These are phyloP conservation scores for Chalcis sispes DNA, from an alignment of 2,888 invertebrate genomes.

Conservation along the genomic window DNA sequence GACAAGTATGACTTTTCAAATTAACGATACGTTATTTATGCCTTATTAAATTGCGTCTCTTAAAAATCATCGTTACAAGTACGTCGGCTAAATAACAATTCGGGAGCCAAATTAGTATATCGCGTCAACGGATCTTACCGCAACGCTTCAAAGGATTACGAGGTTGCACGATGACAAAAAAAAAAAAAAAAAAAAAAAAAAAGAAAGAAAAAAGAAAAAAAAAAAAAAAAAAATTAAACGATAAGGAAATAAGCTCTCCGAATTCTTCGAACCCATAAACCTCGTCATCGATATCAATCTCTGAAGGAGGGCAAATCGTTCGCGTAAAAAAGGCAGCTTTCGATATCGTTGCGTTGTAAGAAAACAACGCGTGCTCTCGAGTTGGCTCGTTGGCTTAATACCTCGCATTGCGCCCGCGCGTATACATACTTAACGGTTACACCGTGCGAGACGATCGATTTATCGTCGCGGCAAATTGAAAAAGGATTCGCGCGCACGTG, in stretches of 20 bases:
- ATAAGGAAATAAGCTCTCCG: not conserved
- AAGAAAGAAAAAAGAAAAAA: too few species aligned
- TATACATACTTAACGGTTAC: slow-evolving; percentile 34
- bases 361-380: not conserved
- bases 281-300: slow-evolving; percentile 41
- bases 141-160: too few species aligned
- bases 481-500: slow-evolving; percentile 11
- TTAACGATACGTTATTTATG: too few species aligned
- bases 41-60: too few species aligned
- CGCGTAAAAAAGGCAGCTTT: too few species aligned
- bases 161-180: too few species aligned
- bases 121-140: slow-evolving; percentile 27
- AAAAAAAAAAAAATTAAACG: not conserved
- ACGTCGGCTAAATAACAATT: slow-evolving; percentile 6
- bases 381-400: not conserved
- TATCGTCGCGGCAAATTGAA: slow-evolving; percentile 52
- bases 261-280: slow-evolving; percentile 40
- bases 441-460: slow-evolving; percentile 46
- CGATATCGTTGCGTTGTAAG: too few species aligned
- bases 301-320: too few species aligned
- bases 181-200: too few species aligned
- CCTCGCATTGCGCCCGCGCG: slow-evolving; percentile 13
- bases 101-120: not conserved
- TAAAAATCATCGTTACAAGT: not conserved
- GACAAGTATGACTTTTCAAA: too few species aligned